These are phyloP conservation scores for Diprion similis DNA, from an alignment of 1,140 invertebrate genomes.

Conservation along the genomic window DNA sequence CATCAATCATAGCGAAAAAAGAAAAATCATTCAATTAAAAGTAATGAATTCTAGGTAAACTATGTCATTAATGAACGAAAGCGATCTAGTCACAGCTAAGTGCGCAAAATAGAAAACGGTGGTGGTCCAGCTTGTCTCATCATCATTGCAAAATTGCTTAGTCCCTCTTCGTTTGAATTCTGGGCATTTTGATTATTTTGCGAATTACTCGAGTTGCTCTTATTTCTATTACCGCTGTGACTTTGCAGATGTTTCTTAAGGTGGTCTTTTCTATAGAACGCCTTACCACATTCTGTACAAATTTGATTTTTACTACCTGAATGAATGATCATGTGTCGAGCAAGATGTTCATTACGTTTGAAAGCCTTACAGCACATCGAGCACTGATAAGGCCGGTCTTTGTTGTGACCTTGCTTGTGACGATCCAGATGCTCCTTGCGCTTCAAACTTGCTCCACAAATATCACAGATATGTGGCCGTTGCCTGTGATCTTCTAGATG, in stretches of 20 bases:
- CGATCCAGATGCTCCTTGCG: constrained; percentile 62
- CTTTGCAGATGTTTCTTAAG: constrained; percentile 66
- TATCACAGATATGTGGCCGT: constrained; percentile 61
- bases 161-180: constrained; percentile 45
- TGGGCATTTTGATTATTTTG: constrained; percentile 38
- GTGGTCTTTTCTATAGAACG: constrained; percentile 68
- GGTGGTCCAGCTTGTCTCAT: constrained; percentile 55
- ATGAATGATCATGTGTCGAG: constrained; percentile 64
- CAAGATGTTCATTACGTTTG: constrained; percentile 65
- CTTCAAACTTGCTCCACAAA: constrained; percentile 63
- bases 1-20: not conserved
- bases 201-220: constrained; percentile 32
- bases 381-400: constrained; percentile 63
- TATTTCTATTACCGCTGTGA: constrained; percentile 53
- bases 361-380: constrained; percentile 64
- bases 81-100: constrained; percentile 36
- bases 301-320: constrained; percentile 64
- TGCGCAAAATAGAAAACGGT: constrained; percentile 54
- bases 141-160: constrained; percentile 52
- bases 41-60: too few relatives aligned
- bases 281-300: constrained; percentile 67
- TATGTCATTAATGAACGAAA: not conserved
- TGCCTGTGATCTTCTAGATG: constrained; percentile 57
- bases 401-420: constrained; percentile 64
- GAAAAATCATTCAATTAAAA: not conserved